Percentiles rank a stretch among this genome's conserved stretches.
These are phyloP conservation scores for Vipera latastei DNA, from an alignment of 2,797 vertebrate genomes.

Conservation along the genomic window DNA sequence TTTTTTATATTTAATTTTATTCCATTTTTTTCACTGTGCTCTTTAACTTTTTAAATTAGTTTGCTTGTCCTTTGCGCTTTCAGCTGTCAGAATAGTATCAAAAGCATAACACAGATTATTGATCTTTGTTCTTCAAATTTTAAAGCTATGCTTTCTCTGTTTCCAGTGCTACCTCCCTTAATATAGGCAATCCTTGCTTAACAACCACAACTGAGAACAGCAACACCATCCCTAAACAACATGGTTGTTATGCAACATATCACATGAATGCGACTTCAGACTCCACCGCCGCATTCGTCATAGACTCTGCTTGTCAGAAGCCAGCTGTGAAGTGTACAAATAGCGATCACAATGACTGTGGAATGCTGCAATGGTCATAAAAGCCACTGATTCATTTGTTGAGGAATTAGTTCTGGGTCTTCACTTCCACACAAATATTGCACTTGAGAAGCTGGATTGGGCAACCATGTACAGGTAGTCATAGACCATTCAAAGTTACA, in stretches of 20 bases:
- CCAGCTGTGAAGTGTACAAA: too few relatives aligned
- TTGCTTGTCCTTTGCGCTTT: background rate
- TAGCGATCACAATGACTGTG: too few relatives aligned
- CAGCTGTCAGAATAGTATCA: background rate
- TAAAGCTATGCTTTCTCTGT: background rate
- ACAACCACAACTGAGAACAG: background rate
- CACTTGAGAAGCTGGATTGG: background rate
- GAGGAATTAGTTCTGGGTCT: rapidly evolving
- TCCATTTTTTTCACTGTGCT: background rate
- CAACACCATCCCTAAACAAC: background rate
- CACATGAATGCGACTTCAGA: background rate
- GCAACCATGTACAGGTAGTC: background rate
- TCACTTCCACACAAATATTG: background rate
- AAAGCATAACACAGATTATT: background rate
- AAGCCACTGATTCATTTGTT: rapidly evolving
- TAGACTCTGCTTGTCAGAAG: too few relatives aligned
- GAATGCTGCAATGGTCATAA: too few relatives aligned
- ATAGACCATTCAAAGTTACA: too few relatives aligned
- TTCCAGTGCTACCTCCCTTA: background rate
- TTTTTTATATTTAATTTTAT: background rate
- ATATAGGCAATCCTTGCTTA: background rate
- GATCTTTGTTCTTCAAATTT: background rate
- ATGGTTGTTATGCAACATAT: background rate
- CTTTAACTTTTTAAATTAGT: background rate
- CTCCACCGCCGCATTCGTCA: background rate